Evolutionary conservation across 2,797 vertebrate species (phyloP), one percentile per base, ranked within the genome.

Genomic region (Cynopterus sphinx): DNA sequence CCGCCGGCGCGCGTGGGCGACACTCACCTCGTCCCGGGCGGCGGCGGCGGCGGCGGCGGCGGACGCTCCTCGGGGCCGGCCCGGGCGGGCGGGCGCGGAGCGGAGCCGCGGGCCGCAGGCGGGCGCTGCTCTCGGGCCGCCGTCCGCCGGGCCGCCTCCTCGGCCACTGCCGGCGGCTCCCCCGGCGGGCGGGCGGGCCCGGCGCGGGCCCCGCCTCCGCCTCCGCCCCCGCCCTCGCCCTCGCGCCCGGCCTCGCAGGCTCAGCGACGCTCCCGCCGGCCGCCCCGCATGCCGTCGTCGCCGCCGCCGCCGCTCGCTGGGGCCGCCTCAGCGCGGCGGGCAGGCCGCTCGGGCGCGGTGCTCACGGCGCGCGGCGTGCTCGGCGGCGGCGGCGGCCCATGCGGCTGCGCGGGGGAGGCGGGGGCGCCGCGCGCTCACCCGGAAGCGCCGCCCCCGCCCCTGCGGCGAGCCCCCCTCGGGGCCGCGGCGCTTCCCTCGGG

Each of bases 381-480:
- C 51, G 33, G 79, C 83, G 79, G 93, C 19, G 88, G 85, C 87
- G 79, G 92, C 21, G 82, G 90, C 95, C 63, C 63, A 85, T 90
- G 93, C 94, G 94, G 89, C 97, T 91, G 96, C 97, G 96, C 82
- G 90, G 93, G 93, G 95, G 92, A 91, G 96, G 97, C 90, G 84
- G 95, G 87, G 95, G 96, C 92, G 97, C 96, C 26, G 90, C 59
- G 87, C 89, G 22, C 95, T 92, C 96, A 87, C 95, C 53, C 63
- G 94, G 95, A 91, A 74, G 95, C 90, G 78, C 90, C 33, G 96
- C 82, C 94, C 68, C 74, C 57, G 28, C 82, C 84, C 43, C 49
- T 71, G 88, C 79, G 31, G 85, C 68, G 31, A 95, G 86, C 90
- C 92, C 93, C 22, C 95, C 84, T 22, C 70, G 75, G 75, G 28